phyloP scores from a whole-genome alignment of 92 coral and sea anemone species.

The Umimayanthus chanpuru region DNA sequence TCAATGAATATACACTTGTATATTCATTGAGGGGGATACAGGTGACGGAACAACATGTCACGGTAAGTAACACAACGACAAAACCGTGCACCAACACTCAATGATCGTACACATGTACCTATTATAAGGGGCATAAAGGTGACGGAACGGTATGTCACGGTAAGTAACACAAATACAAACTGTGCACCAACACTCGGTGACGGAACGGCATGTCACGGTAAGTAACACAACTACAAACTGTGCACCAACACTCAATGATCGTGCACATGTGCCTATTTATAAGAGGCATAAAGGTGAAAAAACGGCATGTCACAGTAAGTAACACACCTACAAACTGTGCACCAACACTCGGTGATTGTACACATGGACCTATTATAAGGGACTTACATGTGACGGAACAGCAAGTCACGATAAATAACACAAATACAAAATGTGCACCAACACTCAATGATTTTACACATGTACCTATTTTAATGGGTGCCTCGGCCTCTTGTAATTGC shows the following conservation, averaged over 20 bases:
- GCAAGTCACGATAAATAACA: background rate
- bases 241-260: background rate
- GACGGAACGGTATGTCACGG: background rate
- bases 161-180: background rate
- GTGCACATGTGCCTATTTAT: background rate
- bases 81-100: no score
- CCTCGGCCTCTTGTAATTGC: no score
- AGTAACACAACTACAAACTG: no score
- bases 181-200: background rate
- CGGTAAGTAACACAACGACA: no score
- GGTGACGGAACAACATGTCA: no score
- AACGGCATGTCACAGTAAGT: background rate
- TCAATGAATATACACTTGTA: no score
- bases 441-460: no score
- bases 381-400: background rate
- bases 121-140: background rate
- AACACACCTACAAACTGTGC: no score
- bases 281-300: background rate
- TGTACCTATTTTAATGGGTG: no score
- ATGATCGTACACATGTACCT: background rate
- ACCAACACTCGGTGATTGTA: no score
- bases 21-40: no score
- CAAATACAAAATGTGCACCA: no score
- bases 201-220: background rate
- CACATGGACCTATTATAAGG: background rate